Evolutionary conservation across 1,140 invertebrate genomes (phyloP).

Genomic region (Copidosoma floridanum): DNA sequence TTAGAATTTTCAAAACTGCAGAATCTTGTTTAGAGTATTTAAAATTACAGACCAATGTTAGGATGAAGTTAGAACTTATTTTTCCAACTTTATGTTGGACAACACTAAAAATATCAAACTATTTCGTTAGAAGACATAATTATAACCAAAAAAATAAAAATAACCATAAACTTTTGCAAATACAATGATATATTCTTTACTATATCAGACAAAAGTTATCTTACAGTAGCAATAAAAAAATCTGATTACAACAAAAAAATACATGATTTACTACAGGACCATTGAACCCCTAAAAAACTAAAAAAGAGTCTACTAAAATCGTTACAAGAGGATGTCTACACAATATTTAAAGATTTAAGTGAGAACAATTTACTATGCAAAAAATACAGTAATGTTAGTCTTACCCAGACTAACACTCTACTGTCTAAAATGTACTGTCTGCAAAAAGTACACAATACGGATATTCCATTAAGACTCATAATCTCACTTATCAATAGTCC

Average conservation of each 20-base stretch:
- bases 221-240: constrained; percentile 28
- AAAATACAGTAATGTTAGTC: constrained; percentile 8
- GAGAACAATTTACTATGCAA: constrained; percentile 9
- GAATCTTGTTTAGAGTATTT: too few relatives aligned
- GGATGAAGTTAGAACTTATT: too few relatives aligned
- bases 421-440: constrained; percentile 27
- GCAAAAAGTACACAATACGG: constrained; percentile 38
- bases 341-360: not conserved
- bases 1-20: too few relatives aligned
- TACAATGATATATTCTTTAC: constrained; percentile 27
- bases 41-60: too few relatives aligned
- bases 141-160: too few relatives aligned
- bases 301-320: constrained; percentile 14
- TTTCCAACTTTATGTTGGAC: too few relatives aligned
- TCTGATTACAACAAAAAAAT: constrained; percentile 29
- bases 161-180: not conserved
- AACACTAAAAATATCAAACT: too few relatives aligned
- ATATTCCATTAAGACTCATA: constrained; percentile 33
- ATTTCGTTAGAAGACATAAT: too few relatives aligned
- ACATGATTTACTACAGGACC: constrained; percentile 12
- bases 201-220: constrained; percentile 36
- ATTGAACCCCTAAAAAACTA: constrained; percentile 19
- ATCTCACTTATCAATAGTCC: constrained; percentile 33
- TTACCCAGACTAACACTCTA: not conserved
- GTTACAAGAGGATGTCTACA: constrained; percentile 17